phyloP scores from a whole-genome alignment of 92 coral and sea anemone genomes.

The Parazoanthus darwini region DNA sequence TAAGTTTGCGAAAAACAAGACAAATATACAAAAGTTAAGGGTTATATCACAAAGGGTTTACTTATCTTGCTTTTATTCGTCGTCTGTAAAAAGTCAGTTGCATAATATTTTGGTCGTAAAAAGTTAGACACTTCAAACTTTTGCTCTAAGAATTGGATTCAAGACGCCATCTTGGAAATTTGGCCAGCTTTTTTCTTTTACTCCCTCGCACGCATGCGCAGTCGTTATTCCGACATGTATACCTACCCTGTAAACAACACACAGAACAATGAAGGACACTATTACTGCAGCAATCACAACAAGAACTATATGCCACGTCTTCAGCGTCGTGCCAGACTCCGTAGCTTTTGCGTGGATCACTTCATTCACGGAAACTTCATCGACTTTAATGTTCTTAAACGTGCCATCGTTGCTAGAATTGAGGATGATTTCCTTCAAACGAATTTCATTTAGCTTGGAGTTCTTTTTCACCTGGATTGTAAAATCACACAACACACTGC shows the following conservation, averaged over 20 bases:
- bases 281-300: slow-evolving; percentile 9
- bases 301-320: neutral
- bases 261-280: neutral
- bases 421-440: neutral
- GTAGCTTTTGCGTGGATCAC: neutral
- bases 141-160: no score
- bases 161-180: no score
- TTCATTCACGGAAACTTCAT: neutral
- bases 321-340: neutral
- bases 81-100: no score
- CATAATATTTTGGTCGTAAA: no score
- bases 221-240: neutral
- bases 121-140: no score
- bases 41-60: no score
- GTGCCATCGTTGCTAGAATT: neutral
- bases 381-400: neutral
- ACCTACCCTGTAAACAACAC: neutral
- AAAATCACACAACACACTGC: slow-evolving; percentile 63
- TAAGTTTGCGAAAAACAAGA: no score
- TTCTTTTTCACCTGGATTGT: slow-evolving; percentile 22
- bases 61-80: no score
- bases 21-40: no score
- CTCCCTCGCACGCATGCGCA: no score
- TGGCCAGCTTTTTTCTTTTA: no score
- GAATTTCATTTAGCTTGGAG: slow-evolving; percentile 8